Percentiles rank a stretch among this genome's conserved stretches.
Evolutionary conservation across 2,797 vertebrate species (phyloP).

Genomic region (Megalops cyprinoides): DNA sequence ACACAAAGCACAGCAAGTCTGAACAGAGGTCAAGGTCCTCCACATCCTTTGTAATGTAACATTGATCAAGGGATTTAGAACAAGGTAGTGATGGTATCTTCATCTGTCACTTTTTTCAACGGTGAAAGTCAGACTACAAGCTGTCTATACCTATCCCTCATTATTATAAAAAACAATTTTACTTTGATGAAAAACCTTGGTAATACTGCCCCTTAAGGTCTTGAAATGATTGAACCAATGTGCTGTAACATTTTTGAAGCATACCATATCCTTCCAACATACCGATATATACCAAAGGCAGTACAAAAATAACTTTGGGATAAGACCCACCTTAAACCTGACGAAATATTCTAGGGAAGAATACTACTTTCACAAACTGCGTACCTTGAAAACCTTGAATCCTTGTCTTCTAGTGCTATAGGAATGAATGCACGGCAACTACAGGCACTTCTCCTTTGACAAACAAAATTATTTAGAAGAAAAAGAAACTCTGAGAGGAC

Average conservation of each 20-base stretch:
- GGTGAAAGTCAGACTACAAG: neutral
- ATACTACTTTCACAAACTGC: constrained; percentile 7
- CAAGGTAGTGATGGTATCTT: constrained; percentile 1
- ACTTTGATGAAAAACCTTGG: constrained; percentile 31
- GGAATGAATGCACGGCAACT: constrained; percentile 32
- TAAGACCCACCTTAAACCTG: constrained; percentile 8
- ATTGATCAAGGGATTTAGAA: constrained; percentile 17
- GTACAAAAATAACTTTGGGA: constrained; percentile 32
- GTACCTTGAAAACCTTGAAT: constrained; percentile 21
- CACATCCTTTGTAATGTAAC: neutral
- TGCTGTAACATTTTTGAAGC: neutral
- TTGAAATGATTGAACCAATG: constrained; percentile 4
- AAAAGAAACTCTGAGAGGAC: constrained; percentile 11
- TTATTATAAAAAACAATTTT: neutral
- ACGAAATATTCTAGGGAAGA: constrained; percentile 23
- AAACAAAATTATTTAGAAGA: too few relatives aligned
- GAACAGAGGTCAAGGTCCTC: neutral
- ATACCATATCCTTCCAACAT: constrained; percentile 2
- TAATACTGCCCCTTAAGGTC: constrained; percentile 11
- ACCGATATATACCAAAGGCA: constrained; percentile 13
- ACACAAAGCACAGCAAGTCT: too few relatives aligned
- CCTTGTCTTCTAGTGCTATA: constrained; percentile 17
- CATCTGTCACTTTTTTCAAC: too few relatives aligned
- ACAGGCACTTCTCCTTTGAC: constrained; percentile 32
- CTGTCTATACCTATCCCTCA: neutral